Evolutionary conservation across 2,888 invertebrate genomes (phyloP).

Genomic region (Phorcus lineatus): DNA sequence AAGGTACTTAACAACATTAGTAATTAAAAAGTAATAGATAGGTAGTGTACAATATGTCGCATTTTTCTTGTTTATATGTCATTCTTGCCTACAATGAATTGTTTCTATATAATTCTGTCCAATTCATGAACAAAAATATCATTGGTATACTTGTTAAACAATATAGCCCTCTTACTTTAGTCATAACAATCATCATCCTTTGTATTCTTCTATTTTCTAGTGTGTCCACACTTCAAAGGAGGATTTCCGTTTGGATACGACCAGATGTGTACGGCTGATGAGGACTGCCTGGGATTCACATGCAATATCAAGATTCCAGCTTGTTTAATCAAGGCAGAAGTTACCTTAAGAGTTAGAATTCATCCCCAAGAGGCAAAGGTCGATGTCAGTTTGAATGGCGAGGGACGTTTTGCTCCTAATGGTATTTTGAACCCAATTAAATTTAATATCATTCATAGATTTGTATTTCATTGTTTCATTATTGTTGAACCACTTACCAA

Average conservation of each 20-base stretch:
- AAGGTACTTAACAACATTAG: not conserved
- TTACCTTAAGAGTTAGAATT: not conserved
- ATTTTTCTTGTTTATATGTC: too few relatives aligned
- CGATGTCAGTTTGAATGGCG: not conserved
- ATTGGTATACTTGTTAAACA: too few relatives aligned
- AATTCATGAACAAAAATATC: too few relatives aligned
- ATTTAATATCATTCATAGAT: too few relatives aligned
- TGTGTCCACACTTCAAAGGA: not conserved
- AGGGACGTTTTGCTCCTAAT: not conserved
- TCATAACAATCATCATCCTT: too few relatives aligned
- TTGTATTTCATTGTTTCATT: too few relatives aligned
- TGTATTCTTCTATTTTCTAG: not conserved
- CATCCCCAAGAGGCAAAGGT: not conserved
- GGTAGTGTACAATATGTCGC: too few relatives aligned
- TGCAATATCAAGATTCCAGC: not conserved
- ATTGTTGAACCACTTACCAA: too few relatives aligned
- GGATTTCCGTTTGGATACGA: not conserved
- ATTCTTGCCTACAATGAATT: too few relatives aligned
- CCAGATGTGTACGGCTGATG: slow-evolving; percentile 21
- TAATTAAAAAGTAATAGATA: not conserved
- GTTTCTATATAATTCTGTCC: too few relatives aligned
- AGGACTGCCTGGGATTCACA: slow-evolving; percentile 8
- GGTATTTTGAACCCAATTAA: too few relatives aligned
- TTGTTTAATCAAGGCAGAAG: not conserved
- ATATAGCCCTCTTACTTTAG: too few relatives aligned